Evolutionary conservation across 37 sponge, comb jelly and placozoan species (phyloP), one percentile per base, ranked within the genome.

Genomic region (Agelas oroides): DNA sequence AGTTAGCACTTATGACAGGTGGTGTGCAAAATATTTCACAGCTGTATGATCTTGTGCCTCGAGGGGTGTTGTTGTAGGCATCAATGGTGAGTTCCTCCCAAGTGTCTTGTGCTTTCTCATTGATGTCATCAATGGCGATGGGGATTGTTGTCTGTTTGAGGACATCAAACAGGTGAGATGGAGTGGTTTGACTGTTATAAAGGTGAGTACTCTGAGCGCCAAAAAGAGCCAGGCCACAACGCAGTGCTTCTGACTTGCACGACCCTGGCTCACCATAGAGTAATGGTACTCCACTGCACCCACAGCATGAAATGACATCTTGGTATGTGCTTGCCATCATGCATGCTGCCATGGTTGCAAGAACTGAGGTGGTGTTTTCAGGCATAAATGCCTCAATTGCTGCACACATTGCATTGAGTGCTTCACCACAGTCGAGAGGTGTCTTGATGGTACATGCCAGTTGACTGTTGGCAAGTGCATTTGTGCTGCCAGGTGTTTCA

Each of bases 321-420:
- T n/a, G 65, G 19, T 65, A 23, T 19, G 24, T 13, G 12, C 25
- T 25, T n/a, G 12, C 24, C 65, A 65, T 65, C 12, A 65, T 65
- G 12, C 19, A n/a, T 13, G 65, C 23, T n/a, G 24, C 25, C 24
- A 65, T 65, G 12, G 65, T 65, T 24, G 65, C 65, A 15, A 65
- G 19, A n/a, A 12, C 23, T n/a, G 65, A 19, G 13, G 25, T 15
- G 25, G 25, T 24, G 23, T 65, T 65, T 24, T 65, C 25, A 65
- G 65, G 65, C 65, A 65, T 65, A 13, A 65, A 65, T 24, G 65
- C 65, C 23, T 23, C 25, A 25, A 65, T n/a, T 24, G 65, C 65
- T 27, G 12, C 16, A 21, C 65, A 64, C 24, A 64, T 12, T n/a
- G 16, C 65, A 64, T 21, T 64, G 25, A 64, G 27, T 21, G 25